Percentiles rank a stretch among this genome's conserved stretches.
Conservation (phyloP, 2,113 vertebrate species). For the Ophiodon elongatus region DNA sequence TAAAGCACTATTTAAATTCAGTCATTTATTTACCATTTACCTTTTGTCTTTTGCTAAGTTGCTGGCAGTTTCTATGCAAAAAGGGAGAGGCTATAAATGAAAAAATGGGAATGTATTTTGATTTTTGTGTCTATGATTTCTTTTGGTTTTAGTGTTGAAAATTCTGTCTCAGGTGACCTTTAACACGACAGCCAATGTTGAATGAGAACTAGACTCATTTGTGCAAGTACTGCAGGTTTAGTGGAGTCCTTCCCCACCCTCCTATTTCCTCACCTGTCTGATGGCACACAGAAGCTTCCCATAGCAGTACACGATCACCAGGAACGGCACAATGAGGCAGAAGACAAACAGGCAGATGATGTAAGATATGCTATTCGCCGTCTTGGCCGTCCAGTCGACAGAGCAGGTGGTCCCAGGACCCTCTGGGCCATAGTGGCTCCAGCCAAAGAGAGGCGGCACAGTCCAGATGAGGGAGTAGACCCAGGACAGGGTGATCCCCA, state of each 20-base stretch:
- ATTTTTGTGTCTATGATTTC: background rate
- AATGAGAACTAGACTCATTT: background rate
- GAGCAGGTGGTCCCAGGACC: constrained; percentile 89
- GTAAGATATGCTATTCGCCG: constrained; percentile 83
- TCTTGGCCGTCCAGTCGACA: constrained; percentile 86
- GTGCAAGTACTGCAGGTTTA: background rate
- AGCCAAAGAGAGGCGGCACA: constrained; percentile 85
- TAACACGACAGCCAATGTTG: background rate
- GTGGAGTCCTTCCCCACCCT: background rate
- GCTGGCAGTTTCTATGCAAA: too few species aligned
- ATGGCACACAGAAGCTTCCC: constrained; percentile 85
- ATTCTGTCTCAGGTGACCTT: background rate
- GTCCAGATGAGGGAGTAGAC: constrained; percentile 87
- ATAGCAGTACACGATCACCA: constrained; percentile 86
- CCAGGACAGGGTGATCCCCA: constrained; percentile 86
- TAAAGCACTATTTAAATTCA: background rate
- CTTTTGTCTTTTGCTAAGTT: background rate
- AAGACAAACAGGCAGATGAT: constrained; percentile 88
- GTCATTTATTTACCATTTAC: background rate
- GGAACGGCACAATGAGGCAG: constrained; percentile 86
- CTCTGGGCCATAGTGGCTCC: constrained; percentile 88
- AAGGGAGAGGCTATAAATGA: background rate
- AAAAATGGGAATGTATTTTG: background rate
- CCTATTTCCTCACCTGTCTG: constrained; percentile 82
- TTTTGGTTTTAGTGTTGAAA: background rate